phyloP scores from a whole-genome alignment of 2,888 invertebrate genomes.

The Mythimna ferrago region DNA sequence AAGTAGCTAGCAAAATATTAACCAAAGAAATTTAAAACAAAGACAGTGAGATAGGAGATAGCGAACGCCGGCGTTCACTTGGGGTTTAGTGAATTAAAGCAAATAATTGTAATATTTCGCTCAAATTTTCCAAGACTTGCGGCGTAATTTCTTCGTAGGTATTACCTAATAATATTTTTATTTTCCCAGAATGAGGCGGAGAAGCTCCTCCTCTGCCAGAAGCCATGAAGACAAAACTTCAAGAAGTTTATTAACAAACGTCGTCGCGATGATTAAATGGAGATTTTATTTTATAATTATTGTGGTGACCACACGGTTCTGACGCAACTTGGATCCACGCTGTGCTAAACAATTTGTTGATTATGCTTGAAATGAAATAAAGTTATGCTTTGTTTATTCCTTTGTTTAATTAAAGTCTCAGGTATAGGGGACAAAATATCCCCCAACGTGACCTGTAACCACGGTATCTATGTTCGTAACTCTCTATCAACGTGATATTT shows the following conservation, averaged over 20 bases:
- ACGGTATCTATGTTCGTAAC: too few species aligned
- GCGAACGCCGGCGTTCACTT: too few species aligned
- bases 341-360: slow-evolving; percentile 29
- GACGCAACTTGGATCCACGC: slow-evolving; percentile 22
- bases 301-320: slow-evolving; percentile 49
- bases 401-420: slow-evolving; percentile 9
- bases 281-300: slow-evolving; percentile 45
- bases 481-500: too few species aligned
- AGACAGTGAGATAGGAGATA: too few species aligned
- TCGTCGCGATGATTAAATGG: slow-evolving; percentile 42
- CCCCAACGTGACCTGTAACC: too few species aligned
- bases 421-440: too few species aligned
- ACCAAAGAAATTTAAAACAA: too few species aligned
- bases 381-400: slow-evolving; percentile 18
- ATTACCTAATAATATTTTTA: slow-evolving; percentile 18
- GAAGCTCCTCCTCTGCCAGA: slow-evolving; percentile 85
- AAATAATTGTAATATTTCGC: too few species aligned
- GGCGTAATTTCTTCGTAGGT: neutral
- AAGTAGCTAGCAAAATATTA: too few species aligned
- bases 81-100: too few species aligned
- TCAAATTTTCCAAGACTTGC: neutral
- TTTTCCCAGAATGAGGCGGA: slow-evolving; percentile 85
- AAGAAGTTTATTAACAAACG: slow-evolving; percentile 35
- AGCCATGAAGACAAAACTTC: slow-evolving; percentile 71
- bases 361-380: slow-evolving; percentile 28